Evolutionary conservation across 2,888 invertebrate species (phyloP).

Genomic region (Tenthredo scrophulariae): DNA sequence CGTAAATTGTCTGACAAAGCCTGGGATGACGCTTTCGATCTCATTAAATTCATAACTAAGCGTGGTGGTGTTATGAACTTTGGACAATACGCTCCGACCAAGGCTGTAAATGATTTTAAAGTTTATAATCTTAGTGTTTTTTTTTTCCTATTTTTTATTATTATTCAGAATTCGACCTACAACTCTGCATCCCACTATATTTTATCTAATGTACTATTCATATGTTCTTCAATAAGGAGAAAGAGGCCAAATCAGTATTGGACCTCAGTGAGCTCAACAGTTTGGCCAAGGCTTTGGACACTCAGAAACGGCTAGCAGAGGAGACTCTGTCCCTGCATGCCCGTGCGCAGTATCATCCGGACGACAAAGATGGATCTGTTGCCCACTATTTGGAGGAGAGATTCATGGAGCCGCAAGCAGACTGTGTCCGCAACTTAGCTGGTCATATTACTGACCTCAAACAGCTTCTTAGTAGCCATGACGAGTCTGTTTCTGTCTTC

Average conservation of each 20-base stretch:
- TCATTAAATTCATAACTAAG: conserved; percentile 89
- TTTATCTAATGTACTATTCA: background rate
- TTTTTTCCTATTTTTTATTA: background rate
- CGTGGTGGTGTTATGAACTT: conserved; percentile 85
- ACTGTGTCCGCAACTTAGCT: conserved; percentile 85
- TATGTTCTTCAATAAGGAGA: background rate
- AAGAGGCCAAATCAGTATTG: conserved; percentile 65
- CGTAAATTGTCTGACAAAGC: conserved; percentile 86
- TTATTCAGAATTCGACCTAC: background rate
- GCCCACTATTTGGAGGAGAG: conserved; percentile 89
- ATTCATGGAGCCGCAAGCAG: conserved; percentile 86
- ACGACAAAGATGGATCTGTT: conserved; percentile 77
- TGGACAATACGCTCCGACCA: conserved; percentile 71
- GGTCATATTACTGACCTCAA: conserved; percentile 88
- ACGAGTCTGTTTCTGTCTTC: conserved; percentile 84
- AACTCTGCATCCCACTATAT: background rate
- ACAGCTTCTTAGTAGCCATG: conserved; percentile 81
- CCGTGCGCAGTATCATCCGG: conserved; percentile 85
- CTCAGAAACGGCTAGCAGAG: conserved; percentile 85
- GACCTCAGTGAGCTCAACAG: conserved; percentile 86
- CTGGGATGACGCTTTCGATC: conserved; percentile 86
- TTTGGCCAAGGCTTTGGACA: conserved; percentile 87
- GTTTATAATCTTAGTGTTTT: background rate
- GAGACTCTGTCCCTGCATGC: conserved; percentile 86
- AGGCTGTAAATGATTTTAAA: conserved; percentile 63